These are phyloP conservation scores for Abrostola tripartita DNA, from an alignment of 2,888 invertebrate genomes.

Conservation along the genomic window DNA sequence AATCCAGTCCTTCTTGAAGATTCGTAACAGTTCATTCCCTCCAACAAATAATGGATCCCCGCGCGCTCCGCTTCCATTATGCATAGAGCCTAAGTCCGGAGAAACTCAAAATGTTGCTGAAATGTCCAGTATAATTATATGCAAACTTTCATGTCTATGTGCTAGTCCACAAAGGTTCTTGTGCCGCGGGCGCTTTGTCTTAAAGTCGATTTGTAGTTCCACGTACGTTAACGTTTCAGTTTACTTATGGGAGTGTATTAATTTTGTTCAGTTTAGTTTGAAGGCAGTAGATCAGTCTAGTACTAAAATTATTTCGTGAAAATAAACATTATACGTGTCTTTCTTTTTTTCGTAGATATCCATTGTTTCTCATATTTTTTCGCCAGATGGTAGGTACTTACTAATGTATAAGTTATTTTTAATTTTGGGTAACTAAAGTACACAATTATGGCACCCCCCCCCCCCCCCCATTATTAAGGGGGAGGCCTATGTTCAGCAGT, in stretches of 20 bases:
- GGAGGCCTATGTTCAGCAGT: no score
- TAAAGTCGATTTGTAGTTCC: conserved; percentile 17
- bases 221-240: conserved; percentile 4
- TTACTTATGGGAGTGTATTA: conserved; percentile 4
- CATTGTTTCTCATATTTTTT: no score
- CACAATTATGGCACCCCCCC: no score
- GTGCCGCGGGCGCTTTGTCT: conserved; percentile 32
- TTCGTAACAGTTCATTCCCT: conserved; percentile 7
- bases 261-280: neutral
- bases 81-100: conserved; percentile 32
- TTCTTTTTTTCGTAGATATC: no score
- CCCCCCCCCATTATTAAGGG: no score
- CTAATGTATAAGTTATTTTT: no score
- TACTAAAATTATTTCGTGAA: no score
- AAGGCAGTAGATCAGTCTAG: no score
- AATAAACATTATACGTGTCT: no score
- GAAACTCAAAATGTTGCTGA: conserved; percentile 41
- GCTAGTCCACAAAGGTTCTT: conserved; percentile 37
- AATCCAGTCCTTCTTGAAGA: conserved; percentile 2
- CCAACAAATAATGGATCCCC: conserved; percentile 24
- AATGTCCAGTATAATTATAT: conserved; percentile 56
- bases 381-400: no score
- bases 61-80: conserved; percentile 35
- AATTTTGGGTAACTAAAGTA: no score
- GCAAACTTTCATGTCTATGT: conserved; percentile 53